Evolutionary conservation across 2,888 invertebrate species (phyloP).

Genomic region (Andricus quercusramuli): DNA sequence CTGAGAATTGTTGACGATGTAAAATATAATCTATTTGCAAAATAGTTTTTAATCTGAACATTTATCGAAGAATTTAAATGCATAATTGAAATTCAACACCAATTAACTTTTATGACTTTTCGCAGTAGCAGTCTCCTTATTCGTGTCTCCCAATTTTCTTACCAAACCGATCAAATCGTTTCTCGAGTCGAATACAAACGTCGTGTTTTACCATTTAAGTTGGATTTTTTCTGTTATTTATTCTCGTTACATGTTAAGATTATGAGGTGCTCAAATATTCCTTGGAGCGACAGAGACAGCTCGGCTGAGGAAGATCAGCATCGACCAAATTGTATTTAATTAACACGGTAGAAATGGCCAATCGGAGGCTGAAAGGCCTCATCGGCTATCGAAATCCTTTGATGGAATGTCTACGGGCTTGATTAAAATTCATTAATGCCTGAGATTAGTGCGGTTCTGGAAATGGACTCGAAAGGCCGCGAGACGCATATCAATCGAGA

Average conservation of each 20-base stretch:
- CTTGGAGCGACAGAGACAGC: background rate
- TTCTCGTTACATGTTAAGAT: slow-evolving; percentile 10
- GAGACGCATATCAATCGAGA: slow-evolving; percentile 75
- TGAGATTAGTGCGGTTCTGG: slow-evolving; percentile 71
- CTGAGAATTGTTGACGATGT: background rate
- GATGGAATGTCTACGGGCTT: slow-evolving; percentile 52
- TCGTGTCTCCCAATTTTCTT: slow-evolving; percentile 20
- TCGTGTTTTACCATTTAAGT: slow-evolving; percentile 33
- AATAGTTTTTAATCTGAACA: slow-evolving; percentile 1
- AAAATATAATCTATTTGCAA: background rate
- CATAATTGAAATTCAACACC: slow-evolving; percentile 21
- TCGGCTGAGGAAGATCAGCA: slow-evolving; percentile 21
- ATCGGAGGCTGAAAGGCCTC: background rate
- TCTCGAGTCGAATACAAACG: slow-evolving; percentile 27
- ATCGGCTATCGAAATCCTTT: slow-evolving; percentile 49
- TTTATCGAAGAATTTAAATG: background rate
- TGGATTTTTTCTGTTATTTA: background rate
- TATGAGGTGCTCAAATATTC: slow-evolving; percentile 30
- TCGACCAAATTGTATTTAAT: slow-evolving; percentile 29
- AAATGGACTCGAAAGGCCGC: slow-evolving; percentile 70
- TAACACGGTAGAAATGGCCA: slow-evolving; percentile 23
- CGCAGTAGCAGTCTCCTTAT: slow-evolving; percentile 31
- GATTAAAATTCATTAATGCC: slow-evolving; percentile 74
- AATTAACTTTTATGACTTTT: slow-evolving; percentile 13
- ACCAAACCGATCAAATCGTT: slow-evolving; percentile 33